Evolutionary conservation across 2,797 vertebrate species (phyloP).

Genomic region (Lepidocolaptes lacrymiger): DNA sequence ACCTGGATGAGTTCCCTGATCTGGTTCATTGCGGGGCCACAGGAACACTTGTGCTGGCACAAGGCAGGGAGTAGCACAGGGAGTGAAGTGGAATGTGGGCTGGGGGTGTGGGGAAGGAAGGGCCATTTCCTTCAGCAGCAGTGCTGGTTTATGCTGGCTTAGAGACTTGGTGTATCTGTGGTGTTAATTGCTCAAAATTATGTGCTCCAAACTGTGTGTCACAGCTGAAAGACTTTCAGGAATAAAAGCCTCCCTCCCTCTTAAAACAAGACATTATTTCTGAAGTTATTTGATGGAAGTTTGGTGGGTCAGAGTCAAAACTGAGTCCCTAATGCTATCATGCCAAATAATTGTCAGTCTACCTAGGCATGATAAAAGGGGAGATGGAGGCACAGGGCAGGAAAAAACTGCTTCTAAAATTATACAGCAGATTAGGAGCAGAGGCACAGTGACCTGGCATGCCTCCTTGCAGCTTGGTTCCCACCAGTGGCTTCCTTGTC

Average conservation of each 20-base stretch:
- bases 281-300: neutral
- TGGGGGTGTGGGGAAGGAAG: conserved; percentile 29
- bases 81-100: conserved; percentile 21
- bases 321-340: neutral
- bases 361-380: neutral
- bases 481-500: neutral
- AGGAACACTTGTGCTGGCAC: conserved; percentile 24
- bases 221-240: conserved; percentile 27
- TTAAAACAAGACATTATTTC: neutral
- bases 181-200: conserved; percentile 62
- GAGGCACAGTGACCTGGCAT: neutral
- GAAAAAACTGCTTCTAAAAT: neutral
- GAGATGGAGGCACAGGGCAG: neutral
- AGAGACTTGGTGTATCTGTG: conserved; percentile 6
- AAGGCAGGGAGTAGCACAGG: conserved; percentile 9
- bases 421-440: neutral
- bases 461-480: neutral
- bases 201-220: neutral
- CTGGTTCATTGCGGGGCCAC: conserved; percentile 45
- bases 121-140: conserved; percentile 31
- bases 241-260: neutral
- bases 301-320: neutral
- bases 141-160: conserved; percentile 47
- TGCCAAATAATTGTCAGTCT: neutral
- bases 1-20: conserved; percentile 62